Conservation (phyloP, 2,113 vertebrate species). For the Sus scrofa region DNA sequence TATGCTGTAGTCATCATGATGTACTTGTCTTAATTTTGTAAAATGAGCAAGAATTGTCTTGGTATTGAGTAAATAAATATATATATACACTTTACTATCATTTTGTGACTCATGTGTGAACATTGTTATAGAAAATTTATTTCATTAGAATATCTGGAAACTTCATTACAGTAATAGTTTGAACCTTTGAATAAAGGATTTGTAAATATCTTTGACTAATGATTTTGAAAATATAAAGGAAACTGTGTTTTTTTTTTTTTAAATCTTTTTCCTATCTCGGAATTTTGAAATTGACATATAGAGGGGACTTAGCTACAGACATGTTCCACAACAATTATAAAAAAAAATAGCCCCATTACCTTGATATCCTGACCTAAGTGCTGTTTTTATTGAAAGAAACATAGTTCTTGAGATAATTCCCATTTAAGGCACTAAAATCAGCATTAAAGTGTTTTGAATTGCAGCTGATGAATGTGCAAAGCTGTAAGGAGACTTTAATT, state of each 20-base stretch:
- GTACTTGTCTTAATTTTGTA: neutral
- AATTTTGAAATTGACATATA: neutral
- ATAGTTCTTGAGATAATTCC: slow-evolving; percentile 50
- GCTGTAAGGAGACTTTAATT: slow-evolving; percentile 62
- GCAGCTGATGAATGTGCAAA: slow-evolving; percentile 52
- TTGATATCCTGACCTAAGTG: slow-evolving; percentile 30
- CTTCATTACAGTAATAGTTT: slow-evolving; percentile 38
- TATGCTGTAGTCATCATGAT: neutral
- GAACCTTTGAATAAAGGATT: slow-evolving; percentile 9
- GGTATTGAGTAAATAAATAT: neutral
- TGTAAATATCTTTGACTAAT: neutral
- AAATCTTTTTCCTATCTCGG: neutral
- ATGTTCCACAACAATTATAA: slow-evolving; percentile 31
- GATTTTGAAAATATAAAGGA: slow-evolving; percentile 21
- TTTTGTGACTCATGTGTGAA: neutral
- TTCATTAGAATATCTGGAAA: neutral
- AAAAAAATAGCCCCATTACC: slow-evolving; percentile 33
- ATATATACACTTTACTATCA: neutral
- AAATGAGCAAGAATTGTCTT: neutral
- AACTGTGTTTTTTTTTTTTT: neutral
- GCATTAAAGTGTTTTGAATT: slow-evolving; percentile 63
- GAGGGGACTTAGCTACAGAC: slow-evolving; percentile 35
- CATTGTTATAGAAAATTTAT: slow-evolving; percentile 9
- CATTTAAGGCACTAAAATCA: slow-evolving; percentile 46
- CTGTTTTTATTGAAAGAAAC: slow-evolving; percentile 55